These are phyloP conservation scores for Eupithecia tripunctaria DNA, from an alignment of 2,888 invertebrate genomes.

Conservation along the genomic window DNA sequence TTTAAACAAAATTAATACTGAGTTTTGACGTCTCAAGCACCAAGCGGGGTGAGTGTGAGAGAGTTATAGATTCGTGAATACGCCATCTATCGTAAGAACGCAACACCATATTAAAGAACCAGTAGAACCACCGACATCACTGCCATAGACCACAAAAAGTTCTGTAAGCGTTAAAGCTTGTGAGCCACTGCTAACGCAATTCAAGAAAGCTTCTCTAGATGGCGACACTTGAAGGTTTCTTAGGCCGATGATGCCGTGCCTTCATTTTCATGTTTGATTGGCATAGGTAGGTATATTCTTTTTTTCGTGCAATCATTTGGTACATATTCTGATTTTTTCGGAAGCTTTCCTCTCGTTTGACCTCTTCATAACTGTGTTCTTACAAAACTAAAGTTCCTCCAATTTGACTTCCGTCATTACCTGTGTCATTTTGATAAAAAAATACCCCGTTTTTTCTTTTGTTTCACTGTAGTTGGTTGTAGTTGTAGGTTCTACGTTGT, in stretches of 20 bases:
- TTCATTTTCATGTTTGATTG: neutral
- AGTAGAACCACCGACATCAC: neutral
- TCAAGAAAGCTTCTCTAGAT: neutral
- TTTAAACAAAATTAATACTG: no score
- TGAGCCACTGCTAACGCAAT: neutral
- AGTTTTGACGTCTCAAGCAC: no score
- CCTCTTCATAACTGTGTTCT: neutral
- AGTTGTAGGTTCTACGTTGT: neutral
- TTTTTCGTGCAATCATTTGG: neutral
- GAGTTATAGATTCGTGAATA: neutral
- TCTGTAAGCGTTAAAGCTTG: neutral
- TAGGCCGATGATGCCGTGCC: neutral
- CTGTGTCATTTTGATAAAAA: neutral
- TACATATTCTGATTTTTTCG: neutral
- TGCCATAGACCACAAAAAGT: neutral
- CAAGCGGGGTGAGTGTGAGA: neutral
- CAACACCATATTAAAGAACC: neutral
- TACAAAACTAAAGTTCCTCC: neutral
- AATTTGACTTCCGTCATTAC: neutral
- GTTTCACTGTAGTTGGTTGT: neutral
- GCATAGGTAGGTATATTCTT: no score
- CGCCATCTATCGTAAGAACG: slow-evolving; percentile 6
- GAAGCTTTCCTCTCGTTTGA: neutral
- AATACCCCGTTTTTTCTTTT: neutral
- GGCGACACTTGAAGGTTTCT: neutral